These are phyloP conservation scores for Magallana ariakensis DNA, from an alignment of 1,140 invertebrate genomes.

Conservation along the genomic window DNA sequence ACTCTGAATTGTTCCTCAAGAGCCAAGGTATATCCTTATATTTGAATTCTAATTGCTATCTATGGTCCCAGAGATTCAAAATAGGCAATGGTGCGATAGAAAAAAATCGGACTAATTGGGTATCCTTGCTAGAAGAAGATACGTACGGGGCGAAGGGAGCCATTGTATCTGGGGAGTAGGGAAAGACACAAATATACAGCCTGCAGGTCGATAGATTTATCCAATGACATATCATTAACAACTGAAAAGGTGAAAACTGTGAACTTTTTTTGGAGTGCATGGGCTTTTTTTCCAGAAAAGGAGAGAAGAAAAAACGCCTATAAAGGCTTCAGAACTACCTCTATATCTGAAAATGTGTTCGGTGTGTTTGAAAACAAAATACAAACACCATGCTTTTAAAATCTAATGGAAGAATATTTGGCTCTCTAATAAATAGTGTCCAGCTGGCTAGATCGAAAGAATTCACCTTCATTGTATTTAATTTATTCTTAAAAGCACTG, in stretches of 20 bases:
- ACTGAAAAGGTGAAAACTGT: not conserved
- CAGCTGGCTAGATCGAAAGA: not conserved
- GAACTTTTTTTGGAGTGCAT: not conserved
- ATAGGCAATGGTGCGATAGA: not conserved
- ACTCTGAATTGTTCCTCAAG: not conserved
- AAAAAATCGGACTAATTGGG: not conserved
- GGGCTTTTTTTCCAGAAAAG: too few species aligned
- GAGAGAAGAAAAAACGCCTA: too few species aligned
- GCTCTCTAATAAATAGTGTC: not conserved
- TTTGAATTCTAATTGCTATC: not conserved
- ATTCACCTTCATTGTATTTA: not conserved
- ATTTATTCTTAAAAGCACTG: not conserved
- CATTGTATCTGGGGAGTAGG: not conserved
- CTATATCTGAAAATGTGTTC: too few species aligned
- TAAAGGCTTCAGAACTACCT: too few species aligned
- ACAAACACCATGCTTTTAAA: not conserved
- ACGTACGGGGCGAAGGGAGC: not conserved
- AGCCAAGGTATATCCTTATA: not conserved
- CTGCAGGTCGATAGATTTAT: not conserved
- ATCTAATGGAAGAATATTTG: not conserved
- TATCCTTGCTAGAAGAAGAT: not conserved
- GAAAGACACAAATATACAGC: not conserved
- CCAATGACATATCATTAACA: slow-evolving; percentile 4
- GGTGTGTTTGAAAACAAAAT: too few species aligned
- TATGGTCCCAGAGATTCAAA: not conserved